Evolutionary conservation across 2,113 vertebrate species (phyloP).

Genomic region (Hippopotamus amphibius): DNA sequence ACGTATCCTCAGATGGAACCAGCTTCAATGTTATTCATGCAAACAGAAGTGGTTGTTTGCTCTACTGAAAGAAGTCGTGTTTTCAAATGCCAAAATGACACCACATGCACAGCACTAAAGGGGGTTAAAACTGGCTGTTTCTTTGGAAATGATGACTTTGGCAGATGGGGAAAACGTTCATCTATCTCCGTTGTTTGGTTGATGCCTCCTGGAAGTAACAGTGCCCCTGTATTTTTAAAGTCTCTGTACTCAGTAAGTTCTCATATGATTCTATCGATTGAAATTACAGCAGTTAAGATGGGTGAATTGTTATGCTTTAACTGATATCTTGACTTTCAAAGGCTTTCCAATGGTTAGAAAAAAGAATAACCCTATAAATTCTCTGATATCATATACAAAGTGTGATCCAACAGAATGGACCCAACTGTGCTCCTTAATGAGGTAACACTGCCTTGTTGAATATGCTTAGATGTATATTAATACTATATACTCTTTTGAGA

Average conservation of each 20-base stretch:
- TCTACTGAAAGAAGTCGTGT: constrained; percentile 92
- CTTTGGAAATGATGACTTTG: constrained; percentile 83
- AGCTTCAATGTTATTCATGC: constrained; percentile 96
- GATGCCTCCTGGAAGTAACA: constrained; percentile 71
- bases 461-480: constrained; percentile 7
- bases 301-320: constrained; percentile 50
- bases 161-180: constrained; percentile 30
- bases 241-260: constrained; percentile 61
- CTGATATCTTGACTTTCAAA: constrained; percentile 46
- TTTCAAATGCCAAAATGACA: constrained; percentile 90
- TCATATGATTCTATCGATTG: constrained; percentile 41
- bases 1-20: constrained; percentile 95
- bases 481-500: background rate
- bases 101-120: constrained; percentile 94
- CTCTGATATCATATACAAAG: constrained; percentile 24
- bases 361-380: constrained; percentile 44
- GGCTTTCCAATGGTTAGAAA: constrained; percentile 21
- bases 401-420: constrained; percentile 22
- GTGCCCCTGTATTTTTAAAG: constrained; percentile 71
- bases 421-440: constrained; percentile 28
- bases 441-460: background rate
- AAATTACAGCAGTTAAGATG: background rate
- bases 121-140: constrained; percentile 93
- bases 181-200: constrained; percentile 57
- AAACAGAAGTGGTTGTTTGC: constrained; percentile 92